A percentile compares a stretch with the other conserved stretches of the same genome.
Conservation (phyloP, 2,113 vertebrate species). For the Oncorhynchus nerka region DNA sequence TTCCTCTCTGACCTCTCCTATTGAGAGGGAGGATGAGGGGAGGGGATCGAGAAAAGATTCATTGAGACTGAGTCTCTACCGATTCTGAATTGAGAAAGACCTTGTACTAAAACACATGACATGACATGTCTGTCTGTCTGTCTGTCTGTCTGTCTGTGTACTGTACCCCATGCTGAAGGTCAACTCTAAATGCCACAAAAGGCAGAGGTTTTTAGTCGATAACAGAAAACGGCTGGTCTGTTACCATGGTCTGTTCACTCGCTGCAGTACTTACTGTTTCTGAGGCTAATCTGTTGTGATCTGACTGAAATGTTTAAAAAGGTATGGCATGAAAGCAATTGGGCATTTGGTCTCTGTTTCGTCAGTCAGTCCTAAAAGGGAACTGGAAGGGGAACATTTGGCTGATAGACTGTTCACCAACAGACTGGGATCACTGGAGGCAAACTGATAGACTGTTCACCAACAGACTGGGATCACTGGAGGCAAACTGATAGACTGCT, state of each 20-base stretch:
- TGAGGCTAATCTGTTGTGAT: constrained; percentile 16
- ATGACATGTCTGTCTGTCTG: too few species aligned
- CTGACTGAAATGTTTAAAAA: too few species aligned
- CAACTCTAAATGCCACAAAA: not conserved
- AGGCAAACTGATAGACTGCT: too few species aligned
- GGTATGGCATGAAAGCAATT: not conserved
- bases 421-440: too few species aligned
- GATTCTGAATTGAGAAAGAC: too few species aligned
- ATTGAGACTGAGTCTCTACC: too few species aligned
- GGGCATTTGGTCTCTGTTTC: not conserved
- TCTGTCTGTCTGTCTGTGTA: not conserved
- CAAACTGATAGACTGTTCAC: too few species aligned
- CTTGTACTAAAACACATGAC: too few species aligned
- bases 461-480: too few species aligned
- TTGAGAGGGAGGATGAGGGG: too few species aligned
- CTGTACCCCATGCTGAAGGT: not conserved
- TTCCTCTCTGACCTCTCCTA: too few species aligned
- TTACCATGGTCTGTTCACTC: not conserved
- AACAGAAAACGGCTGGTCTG: not conserved
- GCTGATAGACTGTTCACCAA: not conserved
- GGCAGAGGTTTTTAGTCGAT: not conserved
- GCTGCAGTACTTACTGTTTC: not conserved
- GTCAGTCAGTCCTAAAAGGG: constrained; percentile 1
- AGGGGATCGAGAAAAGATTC: too few species aligned
- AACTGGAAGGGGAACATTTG: not conserved